Percentiles rank a stretch among this genome's conserved stretches.
Conservation (phyloP, 2,888 invertebrate species). For the Ophioninae sp. region DNA sequence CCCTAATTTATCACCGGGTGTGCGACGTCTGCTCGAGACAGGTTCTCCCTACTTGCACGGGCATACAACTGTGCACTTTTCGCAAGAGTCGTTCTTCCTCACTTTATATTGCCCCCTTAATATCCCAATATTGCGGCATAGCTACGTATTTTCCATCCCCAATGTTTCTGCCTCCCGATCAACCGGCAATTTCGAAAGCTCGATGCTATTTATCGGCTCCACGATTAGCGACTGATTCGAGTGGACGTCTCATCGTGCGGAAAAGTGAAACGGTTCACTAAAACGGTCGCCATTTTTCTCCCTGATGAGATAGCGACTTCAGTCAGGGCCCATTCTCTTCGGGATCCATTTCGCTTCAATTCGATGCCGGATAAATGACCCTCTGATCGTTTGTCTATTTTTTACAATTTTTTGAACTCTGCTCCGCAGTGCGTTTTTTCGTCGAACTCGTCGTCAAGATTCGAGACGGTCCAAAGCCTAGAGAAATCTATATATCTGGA, state of each 20-base stretch:
- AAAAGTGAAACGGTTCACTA: not conserved
- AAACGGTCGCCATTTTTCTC: not conserved
- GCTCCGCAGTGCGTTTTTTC: not conserved
- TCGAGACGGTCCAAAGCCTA: not conserved
- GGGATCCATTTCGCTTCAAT: slow-evolving; percentile 2
- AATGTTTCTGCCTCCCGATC: slow-evolving; percentile 1
- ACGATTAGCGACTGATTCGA: not conserved
- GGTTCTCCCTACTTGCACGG: slow-evolving; percentile 69
- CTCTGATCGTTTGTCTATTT: not conserved
- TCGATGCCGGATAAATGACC: not conserved
- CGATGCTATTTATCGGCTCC: not conserved
- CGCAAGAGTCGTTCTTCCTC: slow-evolving; percentile 49
- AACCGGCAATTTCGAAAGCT: not conserved
- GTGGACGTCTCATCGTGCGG: not conserved
- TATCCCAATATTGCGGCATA: slow-evolving; percentile 19
- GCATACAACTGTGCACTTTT: slow-evolving; percentile 50
- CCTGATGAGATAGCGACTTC: not conserved
- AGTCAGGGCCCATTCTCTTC: not conserved
- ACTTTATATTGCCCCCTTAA: slow-evolving; percentile 34
- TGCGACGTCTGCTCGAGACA: slow-evolving; percentile 74
- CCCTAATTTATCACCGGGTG: slow-evolving; percentile 77
- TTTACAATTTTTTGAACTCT: slow-evolving; percentile 4
- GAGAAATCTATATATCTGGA: not conserved
- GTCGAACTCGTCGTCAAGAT: not conserved
- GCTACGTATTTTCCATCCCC: slow-evolving; percentile 43